A percentile compares a stretch with the other conserved stretches of the same genome.
phyloP scores from a whole-genome alignment of 2,113 vertebrate species.

The Dendrocopos noguchii region DNA sequence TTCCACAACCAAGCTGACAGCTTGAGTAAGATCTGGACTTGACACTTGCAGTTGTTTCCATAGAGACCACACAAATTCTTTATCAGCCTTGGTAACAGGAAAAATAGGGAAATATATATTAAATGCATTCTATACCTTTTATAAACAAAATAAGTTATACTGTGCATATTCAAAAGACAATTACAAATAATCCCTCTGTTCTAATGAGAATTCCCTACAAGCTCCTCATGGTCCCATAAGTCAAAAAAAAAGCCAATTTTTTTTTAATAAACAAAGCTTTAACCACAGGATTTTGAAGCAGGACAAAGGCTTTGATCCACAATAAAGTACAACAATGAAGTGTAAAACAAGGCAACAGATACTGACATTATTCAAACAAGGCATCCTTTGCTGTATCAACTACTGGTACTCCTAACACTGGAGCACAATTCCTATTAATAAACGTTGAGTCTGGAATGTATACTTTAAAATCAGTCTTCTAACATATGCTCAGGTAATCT shows the following conservation, averaged over 20 bases:
- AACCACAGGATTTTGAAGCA: neutral
- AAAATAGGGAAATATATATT: neutral
- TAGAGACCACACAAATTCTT: constrained; percentile 96
- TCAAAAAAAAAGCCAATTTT: neutral
- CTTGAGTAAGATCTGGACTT: constrained; percentile 89
- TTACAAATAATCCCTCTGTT: neutral
- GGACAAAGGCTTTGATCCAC: neutral
- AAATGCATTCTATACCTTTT: neutral
- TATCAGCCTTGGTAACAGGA: constrained; percentile 85
- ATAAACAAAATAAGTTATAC: neutral
- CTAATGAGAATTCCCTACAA: neutral
- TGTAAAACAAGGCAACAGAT: neutral
- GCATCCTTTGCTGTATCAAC: neutral
- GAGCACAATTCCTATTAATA: neutral
- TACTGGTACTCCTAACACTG: neutral
- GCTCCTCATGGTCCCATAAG: neutral
- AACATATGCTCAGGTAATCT: neutral
- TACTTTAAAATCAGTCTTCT: neutral
- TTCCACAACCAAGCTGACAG: constrained; percentile 87
- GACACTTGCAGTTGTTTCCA: constrained; percentile 91
- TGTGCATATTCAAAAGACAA: neutral
- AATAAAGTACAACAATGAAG: neutral
- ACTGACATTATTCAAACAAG: neutral
- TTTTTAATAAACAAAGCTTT: neutral
- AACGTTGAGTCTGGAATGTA: neutral